A percentile compares a stretch with the other conserved stretches of the same genome.
These are phyloP conservation scores for Pao palembangensis DNA, from an alignment of 2,113 vertebrate genomes.

Conservation along the genomic window DNA sequence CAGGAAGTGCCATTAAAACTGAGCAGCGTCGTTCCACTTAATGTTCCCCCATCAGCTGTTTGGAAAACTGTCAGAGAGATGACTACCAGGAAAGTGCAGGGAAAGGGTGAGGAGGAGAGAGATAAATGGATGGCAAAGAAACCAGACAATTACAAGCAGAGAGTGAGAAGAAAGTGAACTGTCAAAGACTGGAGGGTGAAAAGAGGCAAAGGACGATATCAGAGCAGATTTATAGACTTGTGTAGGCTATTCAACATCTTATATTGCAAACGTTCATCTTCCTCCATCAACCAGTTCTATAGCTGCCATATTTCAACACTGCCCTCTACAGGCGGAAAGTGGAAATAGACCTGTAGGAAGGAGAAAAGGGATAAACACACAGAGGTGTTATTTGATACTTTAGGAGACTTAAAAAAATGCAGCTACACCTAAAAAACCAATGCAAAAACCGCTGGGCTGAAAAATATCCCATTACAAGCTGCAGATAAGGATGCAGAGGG, in stretches of 20 bases:
- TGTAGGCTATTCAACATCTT: constrained; percentile 13
- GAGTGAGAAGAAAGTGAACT: constrained; percentile 13
- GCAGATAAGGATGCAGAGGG: too few species aligned
- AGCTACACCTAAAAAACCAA: background rate
- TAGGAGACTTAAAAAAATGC: too few species aligned
- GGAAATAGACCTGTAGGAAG: background rate
- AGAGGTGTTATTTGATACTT: too few species aligned
- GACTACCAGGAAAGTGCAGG: background rate
- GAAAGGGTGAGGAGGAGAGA: background rate
- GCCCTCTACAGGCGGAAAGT: constrained; percentile 39
- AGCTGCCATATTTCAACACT: constrained; percentile 43
- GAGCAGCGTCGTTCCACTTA: constrained; percentile 25
- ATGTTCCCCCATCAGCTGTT: constrained; percentile 40
- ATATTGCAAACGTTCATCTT: constrained; percentile 5
- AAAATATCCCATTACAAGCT: too few species aligned
- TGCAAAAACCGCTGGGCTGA: too few species aligned
- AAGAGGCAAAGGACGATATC: constrained; percentile 18
- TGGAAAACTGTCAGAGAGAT: constrained; percentile 37
- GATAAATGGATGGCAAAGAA: constrained; percentile 13
- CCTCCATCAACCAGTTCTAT: background rate
- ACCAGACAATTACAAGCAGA: constrained; percentile 28
- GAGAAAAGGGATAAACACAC: too few species aligned
- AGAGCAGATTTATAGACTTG: constrained; percentile 25
- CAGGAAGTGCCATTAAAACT: constrained; percentile 39
- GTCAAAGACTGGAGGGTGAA: background rate